phyloP scores from a whole-genome alignment of 2,888 invertebrate species.

The Ecliptopera silaceata region DNA sequence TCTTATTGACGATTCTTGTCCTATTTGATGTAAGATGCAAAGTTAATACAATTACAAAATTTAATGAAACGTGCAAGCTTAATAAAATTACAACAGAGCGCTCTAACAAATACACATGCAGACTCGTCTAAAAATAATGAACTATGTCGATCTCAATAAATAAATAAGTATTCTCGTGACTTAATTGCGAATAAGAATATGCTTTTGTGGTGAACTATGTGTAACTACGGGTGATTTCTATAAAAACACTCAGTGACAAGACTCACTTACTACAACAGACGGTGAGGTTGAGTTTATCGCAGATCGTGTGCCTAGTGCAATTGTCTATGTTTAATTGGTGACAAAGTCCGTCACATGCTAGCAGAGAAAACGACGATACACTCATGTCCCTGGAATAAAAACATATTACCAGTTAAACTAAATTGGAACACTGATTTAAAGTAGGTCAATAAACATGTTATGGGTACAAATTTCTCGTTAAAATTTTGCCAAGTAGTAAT shows the following conservation, averaged over 20 bases:
- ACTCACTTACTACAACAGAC: conserved; percentile 80
- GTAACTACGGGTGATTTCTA: conserved; percentile 8
- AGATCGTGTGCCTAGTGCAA: conserved; percentile 68
- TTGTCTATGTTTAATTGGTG: conserved; percentile 56
- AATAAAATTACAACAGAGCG: too few relatives aligned
- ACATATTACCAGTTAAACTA: neutral
- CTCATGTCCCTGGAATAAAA: conserved; percentile 64
- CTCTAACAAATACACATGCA: neutral
- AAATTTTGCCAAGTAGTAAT: too few relatives aligned
- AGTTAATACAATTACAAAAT: too few relatives aligned
- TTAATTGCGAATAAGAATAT: too few relatives aligned
- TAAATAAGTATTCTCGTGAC: too few relatives aligned
- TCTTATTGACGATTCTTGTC: too few relatives aligned
- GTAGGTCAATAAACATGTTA: too few relatives aligned
- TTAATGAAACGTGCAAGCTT: too few relatives aligned
- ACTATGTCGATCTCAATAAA: too few relatives aligned
- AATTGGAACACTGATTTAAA: neutral
- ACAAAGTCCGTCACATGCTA: conserved; percentile 70
- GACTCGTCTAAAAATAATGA: neutral
- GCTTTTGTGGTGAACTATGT: neutral
- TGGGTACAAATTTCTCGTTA: too few relatives aligned
- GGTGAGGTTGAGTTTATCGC: conserved; percentile 60
- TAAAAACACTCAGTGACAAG: conserved; percentile 51
- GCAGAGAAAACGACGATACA: conserved; percentile 63
- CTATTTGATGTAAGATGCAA: too few relatives aligned